Conservation (phyloP, 2,888 invertebrate genomes). For the Chrysomela aeneicollis region DNA sequence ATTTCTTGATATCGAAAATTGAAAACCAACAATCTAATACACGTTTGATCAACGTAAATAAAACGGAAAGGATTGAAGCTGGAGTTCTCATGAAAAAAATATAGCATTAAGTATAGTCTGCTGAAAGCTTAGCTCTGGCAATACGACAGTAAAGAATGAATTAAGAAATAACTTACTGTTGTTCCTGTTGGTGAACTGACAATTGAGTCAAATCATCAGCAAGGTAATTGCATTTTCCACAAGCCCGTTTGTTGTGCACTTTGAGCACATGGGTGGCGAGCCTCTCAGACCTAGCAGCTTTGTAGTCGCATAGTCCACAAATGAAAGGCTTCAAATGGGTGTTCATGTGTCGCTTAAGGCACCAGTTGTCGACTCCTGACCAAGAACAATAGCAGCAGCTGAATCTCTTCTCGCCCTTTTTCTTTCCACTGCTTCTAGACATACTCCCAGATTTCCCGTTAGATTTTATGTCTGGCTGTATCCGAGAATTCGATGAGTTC, state of each 20-base stretch:
- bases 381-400: conserved; percentile 91
- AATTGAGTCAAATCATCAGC: conserved; percentile 85
- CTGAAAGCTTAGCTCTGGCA: too few species aligned
- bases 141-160: neutral
- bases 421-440: conserved; percentile 54
- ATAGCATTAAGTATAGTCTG: too few species aligned
- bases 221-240: conserved; percentile 86
- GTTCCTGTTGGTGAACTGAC: conserved; percentile 79
- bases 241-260: conserved; percentile 90
- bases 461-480: conserved; percentile 50
- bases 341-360: conserved; percentile 89
- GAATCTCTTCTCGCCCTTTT: conserved; percentile 61
- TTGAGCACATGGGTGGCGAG: conserved; percentile 89
- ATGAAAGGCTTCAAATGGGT: conserved; percentile 92
- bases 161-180: conserved; percentile 68
- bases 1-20: too few species aligned
- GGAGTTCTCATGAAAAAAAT: too few species aligned
- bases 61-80: too few species aligned
- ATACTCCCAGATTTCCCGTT: conserved; percentile 43
- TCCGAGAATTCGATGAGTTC: conserved; percentile 44
- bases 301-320: conserved; percentile 91
- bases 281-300: conserved; percentile 90
- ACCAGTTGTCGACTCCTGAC: conserved; percentile 95
- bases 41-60: too few species aligned
- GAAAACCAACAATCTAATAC: too few species aligned